These are phyloP conservation scores for Heliconius nattereri DNA, from an alignment of 1,140 invertebrate genomes.

Conservation along the genomic window DNA sequence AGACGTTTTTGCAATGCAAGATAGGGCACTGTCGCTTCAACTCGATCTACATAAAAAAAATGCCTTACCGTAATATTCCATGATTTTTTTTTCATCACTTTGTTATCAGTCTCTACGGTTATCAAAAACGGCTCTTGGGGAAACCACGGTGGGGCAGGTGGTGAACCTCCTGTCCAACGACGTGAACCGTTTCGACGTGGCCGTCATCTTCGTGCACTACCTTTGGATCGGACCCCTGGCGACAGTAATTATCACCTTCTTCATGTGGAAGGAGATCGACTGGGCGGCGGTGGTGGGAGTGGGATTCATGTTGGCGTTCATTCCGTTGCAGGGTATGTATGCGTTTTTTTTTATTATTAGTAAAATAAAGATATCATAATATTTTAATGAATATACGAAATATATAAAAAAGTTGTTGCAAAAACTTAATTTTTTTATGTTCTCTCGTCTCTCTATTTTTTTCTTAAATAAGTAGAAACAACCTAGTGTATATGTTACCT, in stretches of 20 bases:
- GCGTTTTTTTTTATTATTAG: background rate
- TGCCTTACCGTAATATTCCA: background rate
- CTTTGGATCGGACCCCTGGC: slow-evolving; percentile 92
- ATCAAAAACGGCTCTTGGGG: slow-evolving; percentile 86
- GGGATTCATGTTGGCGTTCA: slow-evolving; percentile 88
- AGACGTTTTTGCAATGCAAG: too few relatives aligned
- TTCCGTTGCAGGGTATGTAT: slow-evolving; percentile 89
- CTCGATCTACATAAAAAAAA: too few relatives aligned
- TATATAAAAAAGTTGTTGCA: too few relatives aligned
- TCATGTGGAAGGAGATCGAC: slow-evolving; percentile 88
- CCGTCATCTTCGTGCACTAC: slow-evolving; percentile 87
- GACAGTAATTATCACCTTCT: slow-evolving; percentile 87
- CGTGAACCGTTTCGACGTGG: slow-evolving; percentile 87
- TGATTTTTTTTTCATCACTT: background rate
- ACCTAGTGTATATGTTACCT: background rate
- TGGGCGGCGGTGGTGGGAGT: slow-evolving; percentile 89
- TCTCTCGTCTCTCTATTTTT: too few relatives aligned
- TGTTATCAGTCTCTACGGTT: slow-evolving; percentile 83
- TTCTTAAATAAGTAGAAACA: too few relatives aligned
- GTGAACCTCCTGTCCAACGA: slow-evolving; percentile 97
- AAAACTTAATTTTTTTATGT: too few relatives aligned
- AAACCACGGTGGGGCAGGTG: slow-evolving; percentile 92
- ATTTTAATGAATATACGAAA: too few relatives aligned
- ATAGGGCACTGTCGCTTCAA: too few relatives aligned
- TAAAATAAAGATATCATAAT: too few relatives aligned